Conservation (phyloP, 2,797 vertebrate genomes). For the Amazona ochrocephala region DNA sequence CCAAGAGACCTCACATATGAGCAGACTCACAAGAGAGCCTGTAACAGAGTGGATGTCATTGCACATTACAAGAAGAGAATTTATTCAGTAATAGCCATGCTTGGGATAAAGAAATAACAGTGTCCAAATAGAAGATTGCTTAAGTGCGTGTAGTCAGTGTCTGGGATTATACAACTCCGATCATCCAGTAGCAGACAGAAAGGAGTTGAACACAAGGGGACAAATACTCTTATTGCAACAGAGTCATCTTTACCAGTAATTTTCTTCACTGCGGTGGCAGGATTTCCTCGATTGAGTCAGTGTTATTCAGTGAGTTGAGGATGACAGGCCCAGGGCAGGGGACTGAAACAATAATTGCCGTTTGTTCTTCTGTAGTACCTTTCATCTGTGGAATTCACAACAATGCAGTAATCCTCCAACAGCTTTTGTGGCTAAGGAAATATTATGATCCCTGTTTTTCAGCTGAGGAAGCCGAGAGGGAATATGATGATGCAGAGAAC, state of each 20-base stretch:
- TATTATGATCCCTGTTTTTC: slow-evolving; percentile 51
- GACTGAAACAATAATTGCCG: slow-evolving; percentile 62
- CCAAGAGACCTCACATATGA: background rate
- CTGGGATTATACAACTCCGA: background rate
- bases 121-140: background rate
- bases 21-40: background rate
- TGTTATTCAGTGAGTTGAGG: slow-evolving; percentile 23
- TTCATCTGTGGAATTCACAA: slow-evolving; percentile 59
- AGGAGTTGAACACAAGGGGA: slow-evolving; percentile 24
- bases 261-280: slow-evolving; percentile 21
- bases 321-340: slow-evolving; percentile 55
- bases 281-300: slow-evolving; percentile 47
- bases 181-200: slow-evolving; percentile 10
- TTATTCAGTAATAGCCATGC: background rate
- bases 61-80: background rate
- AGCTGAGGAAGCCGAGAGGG: slow-evolving; percentile 14
- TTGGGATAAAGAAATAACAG: background rate
- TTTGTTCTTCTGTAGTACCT: slow-evolving; percentile 55
- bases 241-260: slow-evolving; percentile 30
- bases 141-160: background rate
- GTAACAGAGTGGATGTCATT: background rate
- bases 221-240: slow-evolving; percentile 37
- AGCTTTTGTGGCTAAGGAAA: slow-evolving; percentile 47
- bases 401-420: slow-evolving; percentile 54
- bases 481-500: slow-evolving; percentile 30